Evolutionary conservation across 92 coral and sea anemone species (phyloP).

Genomic region (Zoanthus sansibaricus): DNA sequence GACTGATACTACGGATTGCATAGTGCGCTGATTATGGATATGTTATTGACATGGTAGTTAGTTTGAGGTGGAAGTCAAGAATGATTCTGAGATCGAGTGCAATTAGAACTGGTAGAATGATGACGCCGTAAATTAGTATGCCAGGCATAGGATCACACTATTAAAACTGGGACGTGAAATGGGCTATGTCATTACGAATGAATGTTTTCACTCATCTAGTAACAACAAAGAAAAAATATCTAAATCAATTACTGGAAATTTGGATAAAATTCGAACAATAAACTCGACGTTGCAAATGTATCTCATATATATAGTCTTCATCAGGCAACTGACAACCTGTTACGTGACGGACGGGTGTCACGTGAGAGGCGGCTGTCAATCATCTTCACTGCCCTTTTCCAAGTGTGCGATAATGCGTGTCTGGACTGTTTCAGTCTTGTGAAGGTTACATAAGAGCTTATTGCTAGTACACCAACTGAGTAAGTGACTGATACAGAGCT

Average conservation of each 20-base stretch:
- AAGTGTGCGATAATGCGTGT: too few relatives aligned
- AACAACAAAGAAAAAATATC: too few relatives aligned
- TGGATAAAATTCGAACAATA: too few relatives aligned
- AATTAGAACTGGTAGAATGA: background rate
- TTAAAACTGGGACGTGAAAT: slow-evolving; percentile 9
- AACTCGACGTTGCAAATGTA: too few relatives aligned
- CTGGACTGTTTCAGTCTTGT: background rate
- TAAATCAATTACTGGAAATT: too few relatives aligned
- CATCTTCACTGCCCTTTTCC: too few relatives aligned
- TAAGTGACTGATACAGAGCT: slow-evolving; percentile 19
- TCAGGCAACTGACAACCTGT: too few relatives aligned
- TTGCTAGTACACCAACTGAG: slow-evolving; percentile 33
- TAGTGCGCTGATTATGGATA: background rate
- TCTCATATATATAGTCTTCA: too few relatives aligned
- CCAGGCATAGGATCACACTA: slow-evolving; percentile 34
- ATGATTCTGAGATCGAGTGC: slow-evolving; percentile 27
- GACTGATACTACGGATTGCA: background rate
- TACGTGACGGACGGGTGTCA: too few relatives aligned
- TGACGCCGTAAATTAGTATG: slow-evolving; percentile 3
- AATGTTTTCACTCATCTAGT: too few relatives aligned
- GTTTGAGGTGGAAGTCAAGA: slow-evolving; percentile 35
- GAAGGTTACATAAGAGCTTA: slow-evolving; percentile 13
- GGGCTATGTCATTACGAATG: background rate
- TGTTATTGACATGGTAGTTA: slow-evolving; percentile 2
- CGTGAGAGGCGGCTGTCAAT: too few relatives aligned